Percentiles rank a stretch among this genome's conserved stretches.
Conservation (phyloP, 2,797 vertebrate genomes). For the Novumbra hubbsi region DNA sequence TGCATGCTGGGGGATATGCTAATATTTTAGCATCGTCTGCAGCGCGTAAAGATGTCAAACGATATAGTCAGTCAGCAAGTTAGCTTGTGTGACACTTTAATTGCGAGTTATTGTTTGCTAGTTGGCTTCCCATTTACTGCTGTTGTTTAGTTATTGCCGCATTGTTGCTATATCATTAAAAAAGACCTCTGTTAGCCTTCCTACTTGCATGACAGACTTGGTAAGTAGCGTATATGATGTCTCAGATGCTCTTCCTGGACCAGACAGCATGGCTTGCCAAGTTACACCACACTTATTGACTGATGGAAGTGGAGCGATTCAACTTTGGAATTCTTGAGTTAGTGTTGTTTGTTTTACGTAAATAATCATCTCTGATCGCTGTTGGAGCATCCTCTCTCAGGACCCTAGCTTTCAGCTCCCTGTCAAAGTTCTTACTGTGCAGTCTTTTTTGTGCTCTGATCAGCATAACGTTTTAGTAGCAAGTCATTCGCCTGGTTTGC, state of each 20-base stretch:
- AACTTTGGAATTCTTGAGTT: neutral
- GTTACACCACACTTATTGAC: neutral
- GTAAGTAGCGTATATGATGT: neutral
- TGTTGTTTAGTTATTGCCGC: neutral
- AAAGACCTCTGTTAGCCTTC: neutral
- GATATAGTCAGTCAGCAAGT: neutral
- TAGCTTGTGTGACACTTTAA: neutral
- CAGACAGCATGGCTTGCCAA: neutral
- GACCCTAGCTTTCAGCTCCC: neutral
- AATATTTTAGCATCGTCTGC: neutral
- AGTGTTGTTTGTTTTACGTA: neutral
- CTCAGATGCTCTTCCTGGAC: neutral
- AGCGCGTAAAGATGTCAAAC: neutral
- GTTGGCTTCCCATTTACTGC: neutral
- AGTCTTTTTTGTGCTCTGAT: neutral
- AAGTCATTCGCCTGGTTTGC: neutral
- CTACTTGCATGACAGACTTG: neutral
- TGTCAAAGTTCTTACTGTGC: neutral
- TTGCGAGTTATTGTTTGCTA: too few relatives aligned
- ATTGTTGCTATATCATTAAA: neutral
- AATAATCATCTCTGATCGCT: neutral
- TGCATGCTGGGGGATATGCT: constrained; percentile 17
- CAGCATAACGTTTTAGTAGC: too few relatives aligned
- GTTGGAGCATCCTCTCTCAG: neutral
- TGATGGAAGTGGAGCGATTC: neutral